Conservation (phyloP, 2,113 vertebrate genomes). For the Apistogramma diplotaenia region DNA sequence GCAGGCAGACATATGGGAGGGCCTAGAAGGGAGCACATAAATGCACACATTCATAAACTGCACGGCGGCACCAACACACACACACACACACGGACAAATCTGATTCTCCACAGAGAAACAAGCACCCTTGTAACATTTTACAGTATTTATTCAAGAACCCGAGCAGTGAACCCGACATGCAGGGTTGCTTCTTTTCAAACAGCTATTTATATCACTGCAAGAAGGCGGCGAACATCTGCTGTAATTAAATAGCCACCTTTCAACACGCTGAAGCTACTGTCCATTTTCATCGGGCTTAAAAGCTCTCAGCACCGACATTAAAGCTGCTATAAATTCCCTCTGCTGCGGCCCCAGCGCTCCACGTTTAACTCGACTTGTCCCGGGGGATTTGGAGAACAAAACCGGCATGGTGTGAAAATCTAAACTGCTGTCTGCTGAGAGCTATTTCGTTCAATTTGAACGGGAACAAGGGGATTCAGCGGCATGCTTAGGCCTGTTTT, state of each 20-base stretch:
- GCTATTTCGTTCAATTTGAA: conserved; percentile 5
- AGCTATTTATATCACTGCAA: conserved; percentile 24
- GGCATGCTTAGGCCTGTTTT: neutral
- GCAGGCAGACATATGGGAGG: conserved; percentile 94
- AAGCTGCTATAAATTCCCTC: conserved; percentile 46
- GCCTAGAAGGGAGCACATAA: conserved; percentile 76
- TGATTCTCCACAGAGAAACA: conserved; percentile 20
- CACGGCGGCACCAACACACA: neutral
- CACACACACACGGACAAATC: neutral
- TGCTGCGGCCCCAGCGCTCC: neutral
- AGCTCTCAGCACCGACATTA: conserved; percentile 55
- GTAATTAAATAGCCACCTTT: conserved; percentile 60
- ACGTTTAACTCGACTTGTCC: conserved; percentile 42
- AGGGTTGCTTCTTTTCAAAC: conserved; percentile 35
- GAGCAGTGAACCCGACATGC: conserved; percentile 6
- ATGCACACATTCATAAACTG: neutral
- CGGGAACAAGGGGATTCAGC: neutral
- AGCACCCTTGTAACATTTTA: conserved; percentile 5
- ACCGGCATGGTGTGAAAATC: conserved; percentile 13
- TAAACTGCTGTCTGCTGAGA: conserved; percentile 8
- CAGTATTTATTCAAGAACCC: conserved; percentile 18
- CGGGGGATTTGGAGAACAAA: conserved; percentile 31
- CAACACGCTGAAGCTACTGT: conserved; percentile 39
- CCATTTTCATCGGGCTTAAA: conserved; percentile 54
- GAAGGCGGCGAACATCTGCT: conserved; percentile 15